Evolutionary conservation across 2,797 vertebrate genomes (phyloP).

Genomic region (Cercopithecus diana): DNA sequence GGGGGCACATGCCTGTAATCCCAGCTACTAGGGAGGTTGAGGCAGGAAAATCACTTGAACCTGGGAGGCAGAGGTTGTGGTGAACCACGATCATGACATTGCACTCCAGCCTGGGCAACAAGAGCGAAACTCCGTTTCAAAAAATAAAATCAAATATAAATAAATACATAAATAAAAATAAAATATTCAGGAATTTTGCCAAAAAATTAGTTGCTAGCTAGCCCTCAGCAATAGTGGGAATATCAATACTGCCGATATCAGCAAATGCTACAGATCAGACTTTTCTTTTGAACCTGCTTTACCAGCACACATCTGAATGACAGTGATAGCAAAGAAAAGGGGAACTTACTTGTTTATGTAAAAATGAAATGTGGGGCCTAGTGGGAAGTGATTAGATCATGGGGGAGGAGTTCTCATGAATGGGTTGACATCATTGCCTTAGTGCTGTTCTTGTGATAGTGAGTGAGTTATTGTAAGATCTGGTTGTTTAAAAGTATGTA

Average conservation of each 20-base stretch:
- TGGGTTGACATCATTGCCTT: not conserved
- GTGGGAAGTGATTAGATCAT: not conserved
- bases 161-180: not conserved
- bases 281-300: not conserved
- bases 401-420: not conserved
- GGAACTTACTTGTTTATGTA: not conserved
- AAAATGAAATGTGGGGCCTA: not conserved
- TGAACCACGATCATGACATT: not conserved
- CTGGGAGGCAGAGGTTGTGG: not conserved
- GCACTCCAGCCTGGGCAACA: not conserved
- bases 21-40: not conserved
- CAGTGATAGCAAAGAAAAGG: not conserved
- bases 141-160: not conserved
- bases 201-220: not conserved
- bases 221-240: not conserved
- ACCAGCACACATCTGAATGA: not conserved
- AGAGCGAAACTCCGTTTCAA: not conserved
- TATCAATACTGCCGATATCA: too few species aligned
- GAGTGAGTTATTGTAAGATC: not conserved
- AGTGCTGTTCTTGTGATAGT: not conserved
- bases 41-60: not conserved
- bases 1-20: not conserved
- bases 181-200: slow-evolving; percentile 10
- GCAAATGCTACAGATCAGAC: not conserved
- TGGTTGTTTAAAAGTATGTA: not conserved